Percentiles rank a stretch among this genome's conserved stretches.
These are phyloP conservation scores for Steinernema carpocapsae DNA, from an alignment of 2,888 invertebrate species.

Conservation along the genomic window DNA sequence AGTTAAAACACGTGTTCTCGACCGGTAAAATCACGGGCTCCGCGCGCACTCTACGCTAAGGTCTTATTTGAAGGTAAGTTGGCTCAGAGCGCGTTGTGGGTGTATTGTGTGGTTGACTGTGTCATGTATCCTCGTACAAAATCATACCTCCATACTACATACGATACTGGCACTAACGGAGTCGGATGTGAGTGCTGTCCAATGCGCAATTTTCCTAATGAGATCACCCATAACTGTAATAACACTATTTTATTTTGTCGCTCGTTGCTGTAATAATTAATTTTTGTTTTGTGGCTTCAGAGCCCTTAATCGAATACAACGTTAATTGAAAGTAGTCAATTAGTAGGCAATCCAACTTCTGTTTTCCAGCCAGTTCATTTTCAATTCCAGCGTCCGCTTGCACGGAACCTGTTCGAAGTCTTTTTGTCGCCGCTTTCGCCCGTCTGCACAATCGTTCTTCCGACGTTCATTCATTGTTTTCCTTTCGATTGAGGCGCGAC, in stretches of 20 bases:
- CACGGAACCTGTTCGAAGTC: slow-evolving; percentile 30
- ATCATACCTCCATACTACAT: too few species aligned
- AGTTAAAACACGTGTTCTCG: slow-evolving; percentile 29
- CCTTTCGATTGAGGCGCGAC: background rate
- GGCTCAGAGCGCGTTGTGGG: too few species aligned
- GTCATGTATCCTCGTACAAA: too few species aligned
- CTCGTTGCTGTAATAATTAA: too few species aligned
- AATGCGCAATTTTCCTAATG: too few species aligned
- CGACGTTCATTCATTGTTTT: background rate
- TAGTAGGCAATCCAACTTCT: slow-evolving; percentile 20
- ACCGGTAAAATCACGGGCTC: slow-evolving; percentile 7
- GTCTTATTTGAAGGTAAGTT: too few species aligned
- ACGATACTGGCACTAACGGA: too few species aligned
- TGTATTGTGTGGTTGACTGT: too few species aligned
- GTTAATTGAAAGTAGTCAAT: slow-evolving; percentile 34
- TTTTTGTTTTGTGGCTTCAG: slow-evolving; percentile 4
- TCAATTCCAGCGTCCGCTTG: slow-evolving; percentile 2
- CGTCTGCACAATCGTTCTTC: background rate
- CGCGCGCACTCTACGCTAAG: too few species aligned
- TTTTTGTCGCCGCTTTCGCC: background rate
- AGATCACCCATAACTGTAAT: too few species aligned
- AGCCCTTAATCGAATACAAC: slow-evolving; percentile 19
- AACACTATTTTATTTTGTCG: too few species aligned
- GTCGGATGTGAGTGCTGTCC: too few species aligned
- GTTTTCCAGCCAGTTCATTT: slow-evolving; percentile 13